Conservation (phyloP, 2,888 invertebrate species). For the Melanchra persicariae region DNA sequence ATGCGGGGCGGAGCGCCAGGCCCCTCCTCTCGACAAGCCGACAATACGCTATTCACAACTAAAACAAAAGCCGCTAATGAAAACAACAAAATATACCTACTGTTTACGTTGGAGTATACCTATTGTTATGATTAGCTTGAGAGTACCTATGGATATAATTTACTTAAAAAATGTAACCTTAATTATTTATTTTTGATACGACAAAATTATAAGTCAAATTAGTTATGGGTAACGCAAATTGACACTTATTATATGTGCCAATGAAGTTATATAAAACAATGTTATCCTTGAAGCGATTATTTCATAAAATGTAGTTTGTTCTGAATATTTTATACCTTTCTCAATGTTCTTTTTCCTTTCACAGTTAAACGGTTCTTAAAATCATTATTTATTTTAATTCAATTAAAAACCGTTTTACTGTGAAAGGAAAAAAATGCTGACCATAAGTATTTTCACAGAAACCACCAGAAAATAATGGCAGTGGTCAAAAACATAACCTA, state of each 20-base stretch:
- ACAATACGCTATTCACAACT: slow-evolving; percentile 63
- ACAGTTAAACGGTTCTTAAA: too few relatives aligned
- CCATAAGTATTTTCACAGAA: not conserved
- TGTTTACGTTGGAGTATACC: slow-evolving; percentile 53
- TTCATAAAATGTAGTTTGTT: too few relatives aligned
- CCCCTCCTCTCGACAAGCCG: slow-evolving; percentile 75
- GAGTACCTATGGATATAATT: too few relatives aligned
- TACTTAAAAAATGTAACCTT: too few relatives aligned
- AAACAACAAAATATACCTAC: slow-evolving; percentile 63
- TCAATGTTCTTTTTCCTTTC: too few relatives aligned
- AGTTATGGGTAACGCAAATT: not conserved
- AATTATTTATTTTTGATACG: not conserved
- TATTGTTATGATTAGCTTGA: slow-evolving; percentile 31
- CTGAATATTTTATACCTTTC: too few relatives aligned
- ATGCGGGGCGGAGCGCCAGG: slow-evolving; percentile 80
- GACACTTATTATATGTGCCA: too few relatives aligned
- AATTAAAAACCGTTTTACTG: too few relatives aligned
- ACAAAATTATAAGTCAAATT: not conserved
- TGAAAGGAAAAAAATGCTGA: too few relatives aligned
- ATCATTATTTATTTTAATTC: too few relatives aligned
- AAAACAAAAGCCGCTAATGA: slow-evolving; percentile 66
- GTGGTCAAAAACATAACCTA: not conserved
- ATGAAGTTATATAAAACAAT: too few relatives aligned
- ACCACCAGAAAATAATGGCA: not conserved
- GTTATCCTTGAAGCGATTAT: too few relatives aligned